Percentiles rank a stretch among this genome's conserved stretches.
These are phyloP conservation scores for Euborellia annulipes DNA, from an alignment of 1,140 invertebrate genomes.

Conservation along the genomic window DNA sequence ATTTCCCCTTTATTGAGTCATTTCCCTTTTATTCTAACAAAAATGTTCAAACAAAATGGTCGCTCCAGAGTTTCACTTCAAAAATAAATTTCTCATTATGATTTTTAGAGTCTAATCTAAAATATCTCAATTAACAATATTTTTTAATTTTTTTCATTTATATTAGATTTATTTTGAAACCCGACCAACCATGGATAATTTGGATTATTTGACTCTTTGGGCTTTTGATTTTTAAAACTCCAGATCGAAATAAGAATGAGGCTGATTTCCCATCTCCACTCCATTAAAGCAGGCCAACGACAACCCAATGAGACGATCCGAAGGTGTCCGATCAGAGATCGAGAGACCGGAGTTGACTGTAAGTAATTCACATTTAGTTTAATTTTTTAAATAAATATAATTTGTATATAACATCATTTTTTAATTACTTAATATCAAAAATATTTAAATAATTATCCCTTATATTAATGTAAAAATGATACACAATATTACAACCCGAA, in stretches of 20 bases:
- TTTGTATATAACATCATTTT: too few relatives aligned
- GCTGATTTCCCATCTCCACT: slow-evolving; percentile 56
- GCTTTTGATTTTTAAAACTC: slow-evolving; percentile 65
- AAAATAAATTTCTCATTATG: slow-evolving; percentile 6
- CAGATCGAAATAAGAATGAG: slow-evolving; percentile 52
- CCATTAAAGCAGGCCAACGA: slow-evolving; percentile 50
- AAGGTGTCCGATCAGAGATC: slow-evolving; percentile 41
- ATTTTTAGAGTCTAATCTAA: not conserved
- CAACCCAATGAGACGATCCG: slow-evolving; percentile 46
- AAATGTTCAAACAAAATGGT: too few relatives aligned
- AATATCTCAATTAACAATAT: not conserved
- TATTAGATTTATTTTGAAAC: slow-evolving; percentile 60
- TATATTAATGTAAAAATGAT: slow-evolving; percentile 5
- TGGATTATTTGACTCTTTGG: slow-evolving; percentile 65
- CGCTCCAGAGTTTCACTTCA: not conserved
- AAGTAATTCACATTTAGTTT: slow-evolving; percentile 12
- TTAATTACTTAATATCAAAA: too few relatives aligned
- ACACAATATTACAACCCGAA: slow-evolving; percentile 37
- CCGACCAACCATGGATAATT: slow-evolving; percentile 44
- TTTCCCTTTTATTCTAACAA: too few relatives aligned
- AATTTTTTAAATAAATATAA: not conserved
- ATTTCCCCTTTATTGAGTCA: too few relatives aligned
- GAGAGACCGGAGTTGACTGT: slow-evolving; percentile 14
- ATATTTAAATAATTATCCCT: not conserved
- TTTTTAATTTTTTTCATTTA: slow-evolving; percentile 9